Conservation (phyloP, 2,797 vertebrate genomes). For the Eulemur coronatus region DNA sequence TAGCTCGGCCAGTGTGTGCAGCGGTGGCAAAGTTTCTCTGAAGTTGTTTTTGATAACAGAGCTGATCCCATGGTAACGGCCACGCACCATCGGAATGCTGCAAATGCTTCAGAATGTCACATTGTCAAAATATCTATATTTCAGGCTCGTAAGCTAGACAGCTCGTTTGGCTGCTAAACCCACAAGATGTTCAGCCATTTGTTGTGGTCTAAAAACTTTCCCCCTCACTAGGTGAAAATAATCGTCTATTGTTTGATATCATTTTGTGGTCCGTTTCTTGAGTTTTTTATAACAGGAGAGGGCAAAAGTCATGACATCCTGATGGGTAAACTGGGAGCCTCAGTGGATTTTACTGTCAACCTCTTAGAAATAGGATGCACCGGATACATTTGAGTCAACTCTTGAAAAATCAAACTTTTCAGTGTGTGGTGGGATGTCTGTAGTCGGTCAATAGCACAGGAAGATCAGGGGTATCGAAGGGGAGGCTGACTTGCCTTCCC, state of each 20-base stretch:
- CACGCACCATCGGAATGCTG: conserved; percentile 58
- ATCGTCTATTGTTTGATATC: conserved; percentile 70
- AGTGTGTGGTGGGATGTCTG: not conserved
- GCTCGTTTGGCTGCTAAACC: conserved; percentile 65
- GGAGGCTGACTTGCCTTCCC: not conserved
- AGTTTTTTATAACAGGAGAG: not conserved
- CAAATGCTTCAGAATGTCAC: conserved; percentile 75
- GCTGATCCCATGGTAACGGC: conserved; percentile 46
- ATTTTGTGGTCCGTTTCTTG: conserved; percentile 44
- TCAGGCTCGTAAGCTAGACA: conserved; percentile 73
- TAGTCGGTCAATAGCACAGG: not conserved
- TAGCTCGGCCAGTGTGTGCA: not conserved
- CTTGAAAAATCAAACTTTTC: conserved; percentile 34
- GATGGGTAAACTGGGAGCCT: not conserved
- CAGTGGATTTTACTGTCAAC: not conserved
- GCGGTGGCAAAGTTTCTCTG: conserved; percentile 8
- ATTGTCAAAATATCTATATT: conserved; percentile 80
- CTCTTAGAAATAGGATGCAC: not conserved
- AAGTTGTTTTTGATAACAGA: conserved; percentile 54
- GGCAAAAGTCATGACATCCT: not conserved
- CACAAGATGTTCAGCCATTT: conserved; percentile 74
- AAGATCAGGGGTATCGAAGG: not conserved
- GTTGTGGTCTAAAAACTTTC: conserved; percentile 79
- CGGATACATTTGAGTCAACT: not conserved
- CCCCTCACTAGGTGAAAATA: conserved; percentile 57